Evolutionary conservation across 2,113 vertebrate genomes (phyloP), one percentile per base, ranked within the genome.

Genomic region (Marmota flaviventris): DNA sequence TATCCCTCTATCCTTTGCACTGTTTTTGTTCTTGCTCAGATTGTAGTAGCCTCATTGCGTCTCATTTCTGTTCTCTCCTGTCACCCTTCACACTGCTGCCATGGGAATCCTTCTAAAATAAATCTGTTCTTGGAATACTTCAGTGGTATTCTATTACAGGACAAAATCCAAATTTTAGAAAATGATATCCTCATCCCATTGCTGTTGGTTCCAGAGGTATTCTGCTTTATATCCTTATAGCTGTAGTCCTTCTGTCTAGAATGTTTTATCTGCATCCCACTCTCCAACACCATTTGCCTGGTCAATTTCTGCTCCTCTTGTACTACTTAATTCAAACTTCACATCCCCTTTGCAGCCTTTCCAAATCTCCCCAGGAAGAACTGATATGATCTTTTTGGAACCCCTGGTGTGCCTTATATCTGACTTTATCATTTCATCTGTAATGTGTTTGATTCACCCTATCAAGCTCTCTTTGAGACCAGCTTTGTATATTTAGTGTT

Each of bases 381-480:
- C 27, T 45, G 48, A 34, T 89, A 82, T 29, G 61, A 94, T 91
- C 73, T 94, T 76, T 84, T 51, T 69, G 73, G 78, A 98, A 78
- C 14, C 29, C 45, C 72, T 81, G 32, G 29, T 48, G 8, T 58
- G 53, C 53, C 85, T 51, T 89, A 25, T 27, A 51, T 22, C 48
- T 65, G 69, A 95, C 32, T 78, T 39, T 85, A 12, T 88, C 78
- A 91, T 86, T 77, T 90, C 58, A 58, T 90, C 83, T 83, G 27
- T 45, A 65, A 67, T 69, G 67, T 76, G 45, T 77, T 95, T 89
- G 34, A 88, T 94, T 82, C 32, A n/a, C 45, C 63, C 29, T 75
- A 45, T 53, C 16, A 70, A 72, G 8, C 22, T 73, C 25, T 69
- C 82, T 93, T 81, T 87, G 67, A 96, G 53, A 86, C 77, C 53